Evolutionary conservation across 2,113 vertebrate species (phyloP).

Genomic region (Phyllopteryx taeniolatus): DNA sequence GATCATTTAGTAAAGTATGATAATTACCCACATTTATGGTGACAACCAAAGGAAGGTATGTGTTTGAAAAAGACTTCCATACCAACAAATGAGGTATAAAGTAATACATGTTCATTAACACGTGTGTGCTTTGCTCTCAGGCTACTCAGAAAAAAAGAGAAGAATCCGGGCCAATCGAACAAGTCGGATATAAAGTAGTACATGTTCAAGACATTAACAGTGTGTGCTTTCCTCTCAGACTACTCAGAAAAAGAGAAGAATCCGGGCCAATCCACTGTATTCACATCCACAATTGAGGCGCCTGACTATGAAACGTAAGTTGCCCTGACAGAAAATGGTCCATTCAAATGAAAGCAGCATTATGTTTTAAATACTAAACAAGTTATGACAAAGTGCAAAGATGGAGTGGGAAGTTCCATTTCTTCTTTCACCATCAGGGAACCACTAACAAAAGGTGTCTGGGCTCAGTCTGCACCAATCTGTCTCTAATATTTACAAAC

Average conservation of each 20-base stretch:
- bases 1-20: background rate
- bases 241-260: slow-evolving; percentile 67
- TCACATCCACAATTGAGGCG: slow-evolving; percentile 73
- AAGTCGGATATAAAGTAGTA: background rate
- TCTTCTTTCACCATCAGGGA: background rate
- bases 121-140: too few species aligned
- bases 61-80: background rate
- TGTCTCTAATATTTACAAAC: background rate
- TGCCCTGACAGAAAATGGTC: background rate
- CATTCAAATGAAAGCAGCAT: background rate
- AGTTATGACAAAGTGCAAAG: background rate
- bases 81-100: background rate
- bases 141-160: too few species aligned
- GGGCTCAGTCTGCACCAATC: background rate
- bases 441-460: background rate
- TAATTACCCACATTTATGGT: background rate
- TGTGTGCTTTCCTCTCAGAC: slow-evolving; percentile 52
- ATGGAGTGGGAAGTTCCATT: background rate
- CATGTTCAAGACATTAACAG: background rate
- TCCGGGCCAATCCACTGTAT: slow-evolving; percentile 66
- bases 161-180: too few species aligned
- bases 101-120: background rate
- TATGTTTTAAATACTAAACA: background rate
- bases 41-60: background rate
- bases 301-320: slow-evolving; percentile 86